Percentiles rank a stretch among this genome's conserved stretches.
Evolutionary conservation across 2,797 vertebrate genomes (phyloP).

Genomic region (Leucoraja ocellata): DNA sequence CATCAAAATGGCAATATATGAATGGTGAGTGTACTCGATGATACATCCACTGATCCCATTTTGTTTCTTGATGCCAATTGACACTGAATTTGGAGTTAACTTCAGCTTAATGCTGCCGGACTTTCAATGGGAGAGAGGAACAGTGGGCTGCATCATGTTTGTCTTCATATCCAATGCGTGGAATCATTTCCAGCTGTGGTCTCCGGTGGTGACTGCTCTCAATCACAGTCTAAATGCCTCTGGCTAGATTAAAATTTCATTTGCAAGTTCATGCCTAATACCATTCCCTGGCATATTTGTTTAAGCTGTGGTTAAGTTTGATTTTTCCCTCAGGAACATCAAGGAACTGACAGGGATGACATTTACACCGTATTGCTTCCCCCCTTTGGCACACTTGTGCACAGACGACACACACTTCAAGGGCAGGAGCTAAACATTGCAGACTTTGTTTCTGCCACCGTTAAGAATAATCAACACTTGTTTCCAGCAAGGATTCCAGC

Average conservation of each 20-base stretch:
- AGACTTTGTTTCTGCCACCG: background rate
- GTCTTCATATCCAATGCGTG: background rate
- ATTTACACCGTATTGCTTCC: background rate
- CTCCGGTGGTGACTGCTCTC: background rate
- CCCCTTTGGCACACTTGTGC: background rate
- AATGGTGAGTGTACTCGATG: background rate
- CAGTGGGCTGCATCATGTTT: background rate
- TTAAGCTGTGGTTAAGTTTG: background rate
- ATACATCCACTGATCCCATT: background rate
- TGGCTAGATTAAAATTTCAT: conserved; percentile 11
- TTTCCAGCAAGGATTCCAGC: background rate
- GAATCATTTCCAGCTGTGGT: background rate
- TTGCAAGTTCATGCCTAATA: background rate
- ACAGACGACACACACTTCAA: background rate
- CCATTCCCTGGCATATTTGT: background rate
- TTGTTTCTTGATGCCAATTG: background rate
- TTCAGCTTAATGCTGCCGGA: background rate
- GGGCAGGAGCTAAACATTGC: background rate
- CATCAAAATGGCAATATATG: background rate
- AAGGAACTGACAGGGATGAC: background rate
- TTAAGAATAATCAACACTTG: background rate
- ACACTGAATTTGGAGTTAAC: background rate
- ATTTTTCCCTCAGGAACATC: background rate
- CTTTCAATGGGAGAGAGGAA: background rate
- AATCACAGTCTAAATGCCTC: no score